phyloP scores from a whole-genome alignment of 1,140 invertebrate species.

The Oncopeltus fasciatus region DNA sequence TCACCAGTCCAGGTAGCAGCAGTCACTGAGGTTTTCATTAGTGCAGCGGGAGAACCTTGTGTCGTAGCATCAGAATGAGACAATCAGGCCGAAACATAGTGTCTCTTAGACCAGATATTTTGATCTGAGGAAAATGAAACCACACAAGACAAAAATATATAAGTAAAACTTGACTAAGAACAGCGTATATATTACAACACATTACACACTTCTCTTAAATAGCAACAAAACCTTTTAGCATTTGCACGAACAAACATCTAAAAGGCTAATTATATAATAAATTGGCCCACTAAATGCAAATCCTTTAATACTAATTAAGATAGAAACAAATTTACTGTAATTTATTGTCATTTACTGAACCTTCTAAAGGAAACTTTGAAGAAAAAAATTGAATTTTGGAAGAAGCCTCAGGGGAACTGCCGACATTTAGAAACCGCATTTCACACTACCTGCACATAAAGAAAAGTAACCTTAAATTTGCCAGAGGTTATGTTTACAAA shows the following conservation, averaged over 20 bases:
- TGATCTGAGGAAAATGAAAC: slow-evolving; percentile 7
- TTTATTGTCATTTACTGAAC: background rate
- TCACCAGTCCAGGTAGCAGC: slow-evolving; percentile 18
- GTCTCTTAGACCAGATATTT: background rate
- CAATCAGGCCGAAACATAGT: slow-evolving; percentile 10
- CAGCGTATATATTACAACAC: background rate
- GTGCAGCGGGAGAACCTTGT: slow-evolving; percentile 5
- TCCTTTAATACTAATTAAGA: background rate
- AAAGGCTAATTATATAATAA: background rate
- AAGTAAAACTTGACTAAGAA: background rate
- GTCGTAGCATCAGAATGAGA: slow-evolving; percentile 1
- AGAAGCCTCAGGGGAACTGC: background rate
- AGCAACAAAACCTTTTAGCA: background rate
- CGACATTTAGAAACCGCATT: slow-evolving; percentile 1
- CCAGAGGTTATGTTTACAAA: background rate
- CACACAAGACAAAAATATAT: background rate
- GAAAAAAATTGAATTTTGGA: slow-evolving; percentile 9
- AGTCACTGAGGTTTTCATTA: slow-evolving; percentile 20
- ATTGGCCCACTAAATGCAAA: background rate
- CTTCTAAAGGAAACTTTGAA: slow-evolving; percentile 3
- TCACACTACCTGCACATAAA: slow-evolving; percentile 9
- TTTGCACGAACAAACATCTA: background rate
- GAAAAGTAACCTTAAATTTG: slow-evolving; percentile 4
- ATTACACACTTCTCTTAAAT: background rate
- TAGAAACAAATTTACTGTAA: background rate